Base-by-base conservation (phyloP, 2,888 invertebrate species). In the Brenthis hecate region DNA sequence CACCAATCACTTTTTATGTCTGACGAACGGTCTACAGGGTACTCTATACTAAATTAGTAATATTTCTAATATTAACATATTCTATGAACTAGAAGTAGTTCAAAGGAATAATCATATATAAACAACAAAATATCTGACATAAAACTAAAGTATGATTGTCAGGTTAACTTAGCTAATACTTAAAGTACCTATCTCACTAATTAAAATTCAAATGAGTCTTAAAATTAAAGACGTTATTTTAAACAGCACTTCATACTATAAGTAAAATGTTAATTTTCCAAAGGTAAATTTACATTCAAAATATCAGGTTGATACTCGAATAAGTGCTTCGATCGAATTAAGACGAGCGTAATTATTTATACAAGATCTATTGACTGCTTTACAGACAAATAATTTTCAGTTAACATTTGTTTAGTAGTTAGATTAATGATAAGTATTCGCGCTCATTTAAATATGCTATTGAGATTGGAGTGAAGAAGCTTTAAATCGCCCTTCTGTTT, bases 301-400 rank as follows among this genome's bases (percentile, higher is more conserved):
- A 28, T n/a, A 60, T 23, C 14, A 58, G 4, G 48, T 58, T n/a
- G 23, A n/a, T 14, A 11, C n/a, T 48, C n/a, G 8, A 43, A 43
- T 5, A 60, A 60, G n/a, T 28, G 5, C 23, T 60, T 13, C 19
- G 48, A 13, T 23, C 32, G 60, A 50, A 50, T 60, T 60, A 60
- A 60, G 50, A 23, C 28, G n/a, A 16, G 32, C 50, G 28, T 50
- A 50, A 60, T 60, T 60, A 60, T 60, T 60, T 60, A 50, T 60
- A 28, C 60, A 32, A 50, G 60, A 60, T 48, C 50, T 28, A 60
- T 60, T 50, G 6, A 60, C n/a, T 48, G 28, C 28, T 48, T 58
- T 13, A 50, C 19, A 50, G 28, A 60, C 60, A 60, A 60, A 60
- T 60, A 60, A 14, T 23, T 28, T 13, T 50, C 48, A n/a, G 14